Conservation (phyloP, 2,888 invertebrate species). For the Ganaspis brasiliensis region DNA sequence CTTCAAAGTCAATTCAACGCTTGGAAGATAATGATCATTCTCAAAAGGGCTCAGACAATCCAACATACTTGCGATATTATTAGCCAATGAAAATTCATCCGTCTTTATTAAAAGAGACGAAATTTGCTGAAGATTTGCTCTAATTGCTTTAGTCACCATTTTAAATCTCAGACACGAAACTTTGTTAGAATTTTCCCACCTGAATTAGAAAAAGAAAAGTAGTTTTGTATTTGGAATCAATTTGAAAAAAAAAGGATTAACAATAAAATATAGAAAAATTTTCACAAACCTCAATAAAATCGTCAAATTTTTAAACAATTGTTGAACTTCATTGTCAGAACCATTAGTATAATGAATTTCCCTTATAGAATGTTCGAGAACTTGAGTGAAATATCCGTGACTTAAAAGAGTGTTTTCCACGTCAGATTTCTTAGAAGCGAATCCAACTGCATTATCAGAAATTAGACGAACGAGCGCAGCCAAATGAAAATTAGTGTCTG, state of each 20-base stretch:
- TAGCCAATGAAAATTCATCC: conserved; percentile 78
- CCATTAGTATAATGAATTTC: conserved; percentile 71
- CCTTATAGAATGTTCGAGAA: conserved; percentile 75
- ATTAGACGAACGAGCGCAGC: conserved; percentile 85
- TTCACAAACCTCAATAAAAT: conserved; percentile 76
- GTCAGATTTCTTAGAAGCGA: conserved; percentile 72
- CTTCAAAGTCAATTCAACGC: conserved; percentile 86
- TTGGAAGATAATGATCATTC: conserved; percentile 83
- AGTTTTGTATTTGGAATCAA: too few species aligned
- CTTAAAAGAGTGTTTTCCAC: conserved; percentile 68
- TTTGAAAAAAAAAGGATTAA: too few species aligned
- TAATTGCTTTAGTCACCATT: conserved; percentile 80
- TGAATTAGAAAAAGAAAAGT: conserved; percentile 76
- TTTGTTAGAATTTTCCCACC: conserved; percentile 85
- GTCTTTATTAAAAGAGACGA: conserved; percentile 79
- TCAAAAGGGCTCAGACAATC: conserved; percentile 86
- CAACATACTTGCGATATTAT: conserved; percentile 84
- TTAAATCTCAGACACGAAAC: conserved; percentile 79
- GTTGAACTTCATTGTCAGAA: conserved; percentile 76
- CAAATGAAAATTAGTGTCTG: conserved; percentile 83
- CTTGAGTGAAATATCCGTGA: conserved; percentile 74
- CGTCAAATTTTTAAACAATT: conserved; percentile 81
- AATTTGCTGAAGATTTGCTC: conserved; percentile 81
- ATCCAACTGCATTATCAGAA: conserved; percentile 81
- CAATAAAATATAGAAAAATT: conserved; percentile 41